Evolutionary conservation across 2,888 invertebrate genomes (phyloP), one percentile per base, ranked within the genome.

Genomic region (Napeogenes inachia): DNA sequence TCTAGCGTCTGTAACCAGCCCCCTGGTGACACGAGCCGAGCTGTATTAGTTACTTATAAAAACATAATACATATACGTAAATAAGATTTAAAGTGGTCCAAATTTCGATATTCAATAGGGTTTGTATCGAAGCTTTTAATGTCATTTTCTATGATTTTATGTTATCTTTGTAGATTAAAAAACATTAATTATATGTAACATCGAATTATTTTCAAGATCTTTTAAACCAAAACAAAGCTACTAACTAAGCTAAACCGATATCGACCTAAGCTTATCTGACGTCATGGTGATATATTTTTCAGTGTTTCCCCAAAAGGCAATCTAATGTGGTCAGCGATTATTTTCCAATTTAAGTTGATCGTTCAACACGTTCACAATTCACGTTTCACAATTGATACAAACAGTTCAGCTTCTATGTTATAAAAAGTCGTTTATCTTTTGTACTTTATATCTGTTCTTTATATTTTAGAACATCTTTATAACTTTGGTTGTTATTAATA

Each of bases 201-300:
- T 10, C 10, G 10, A 10, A 42, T 8, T 4, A 42, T 5, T 30
- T 12, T 30, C 5, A 30, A 30, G 21, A 30, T 3, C 50, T 21
- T 50, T 21, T 50, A 21, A 62, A 56, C 55, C 61, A 13, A 32
- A 30, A 45, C 38, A 4, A 47, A 45, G 46, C 63, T 62, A 64
- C 62, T 64, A 64, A 64, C 60, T 62, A 59, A 58, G 55, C 55
- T 59, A 21, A 21, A 21, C 21, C 21, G 65, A 62, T 73, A 86
- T 87, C 80, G 84, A 84, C 81, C 72, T 71, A 68, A 62, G 63
- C 61, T 68, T 67, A 69, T 71, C 70, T 81, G 84, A 83, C 86
- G 85, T 87, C 84, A 82, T 35, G 47, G 61, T 66, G 59, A 66
- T 84, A 77, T 76, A 86, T 81, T 77, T 84, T 85, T 83, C 78